phyloP scores from a whole-genome alignment of 1,140 invertebrate genomes.

The Dermatophagoides farinae region DNA sequence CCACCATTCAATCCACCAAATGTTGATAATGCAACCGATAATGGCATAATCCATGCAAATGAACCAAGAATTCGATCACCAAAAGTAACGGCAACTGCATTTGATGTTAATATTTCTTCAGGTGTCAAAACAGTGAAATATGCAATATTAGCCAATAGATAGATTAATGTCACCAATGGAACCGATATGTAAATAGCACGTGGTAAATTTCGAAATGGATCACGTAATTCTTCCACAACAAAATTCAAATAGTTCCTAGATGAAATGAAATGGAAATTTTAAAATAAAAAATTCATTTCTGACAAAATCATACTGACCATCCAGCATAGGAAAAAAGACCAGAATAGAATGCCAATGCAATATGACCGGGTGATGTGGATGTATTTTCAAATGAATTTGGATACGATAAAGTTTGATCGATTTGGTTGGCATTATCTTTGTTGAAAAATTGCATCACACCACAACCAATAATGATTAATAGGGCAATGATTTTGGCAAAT shows the following conservation, averaged over 20 bases:
- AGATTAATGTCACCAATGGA: conserved; percentile 70
- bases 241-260: conserved; percentile 80
- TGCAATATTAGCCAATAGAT: conserved; percentile 75
- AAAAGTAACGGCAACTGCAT: conserved; percentile 82
- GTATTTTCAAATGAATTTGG: conserved; percentile 53
- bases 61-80: conserved; percentile 46
- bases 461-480: conserved; percentile 64
- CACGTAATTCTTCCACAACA: conserved; percentile 82
- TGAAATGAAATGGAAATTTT: conserved; percentile 19
- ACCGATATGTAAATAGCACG: conserved; percentile 80
- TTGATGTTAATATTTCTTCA: conserved; percentile 52
- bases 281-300: conserved; percentile 42
- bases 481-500: conserved; percentile 73
- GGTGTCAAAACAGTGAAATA: conserved; percentile 76
- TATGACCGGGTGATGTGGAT: conserved; percentile 51
- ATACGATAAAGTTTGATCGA: conserved; percentile 39
- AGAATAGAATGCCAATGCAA: conserved; percentile 77
- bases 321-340: conserved; percentile 92
- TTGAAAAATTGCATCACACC: conserved; percentile 33
- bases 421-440: conserved; percentile 29
- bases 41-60: conserved; percentile 53
- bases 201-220: conserved; percentile 75
- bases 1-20: conserved; percentile 67
- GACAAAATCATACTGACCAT: too few relatives aligned
- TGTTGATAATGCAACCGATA: conserved; percentile 65